These are phyloP conservation scores for Melanchra persicariae DNA, from an alignment of 2,888 invertebrate genomes.

Conservation along the genomic window DNA sequence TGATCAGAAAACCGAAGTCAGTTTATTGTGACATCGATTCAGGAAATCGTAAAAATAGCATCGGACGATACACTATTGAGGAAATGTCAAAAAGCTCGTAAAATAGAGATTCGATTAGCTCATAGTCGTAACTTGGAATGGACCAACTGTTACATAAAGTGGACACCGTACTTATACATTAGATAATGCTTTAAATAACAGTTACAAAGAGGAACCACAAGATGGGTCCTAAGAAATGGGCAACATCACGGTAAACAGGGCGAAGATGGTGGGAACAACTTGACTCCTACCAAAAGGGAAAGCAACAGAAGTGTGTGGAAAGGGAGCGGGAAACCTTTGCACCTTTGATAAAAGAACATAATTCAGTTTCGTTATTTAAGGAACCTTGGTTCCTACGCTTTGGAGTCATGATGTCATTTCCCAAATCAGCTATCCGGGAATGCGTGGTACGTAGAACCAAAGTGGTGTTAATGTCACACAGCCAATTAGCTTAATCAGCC, in stretches of 20 bases:
- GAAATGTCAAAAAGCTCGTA: slow-evolving; percentile 55
- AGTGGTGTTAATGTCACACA: no score
- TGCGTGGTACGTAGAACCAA: slow-evolving; percentile 22
- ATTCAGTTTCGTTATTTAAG: background rate
- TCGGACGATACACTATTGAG: slow-evolving; percentile 42
- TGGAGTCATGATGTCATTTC: background rate
- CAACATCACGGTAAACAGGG: background rate
- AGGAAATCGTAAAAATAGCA: slow-evolving; percentile 53
- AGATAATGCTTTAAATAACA: background rate
- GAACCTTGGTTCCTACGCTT: background rate
- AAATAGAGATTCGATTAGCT: slow-evolving; percentile 51
- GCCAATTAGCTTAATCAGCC: no score
- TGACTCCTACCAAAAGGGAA: background rate
- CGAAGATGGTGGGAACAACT: background rate
- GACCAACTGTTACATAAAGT: slow-evolving; percentile 40
- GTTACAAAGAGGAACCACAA: background rate
- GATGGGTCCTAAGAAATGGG: background rate
- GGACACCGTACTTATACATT: slow-evolving; percentile 7
- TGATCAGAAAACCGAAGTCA: slow-evolving; percentile 16
- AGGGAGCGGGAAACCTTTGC: background rate
- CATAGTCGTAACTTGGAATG: slow-evolving; percentile 48
- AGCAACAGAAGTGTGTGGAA: background rate
- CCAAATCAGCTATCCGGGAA: background rate
- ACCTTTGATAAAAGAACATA: background rate
- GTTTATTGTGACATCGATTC: slow-evolving; percentile 33